A percentile compares a stretch with the other conserved stretches of the same genome.
Conservation (phyloP, 2,113 vertebrate genomes). For the Ctenodactylus gundi region DNA sequence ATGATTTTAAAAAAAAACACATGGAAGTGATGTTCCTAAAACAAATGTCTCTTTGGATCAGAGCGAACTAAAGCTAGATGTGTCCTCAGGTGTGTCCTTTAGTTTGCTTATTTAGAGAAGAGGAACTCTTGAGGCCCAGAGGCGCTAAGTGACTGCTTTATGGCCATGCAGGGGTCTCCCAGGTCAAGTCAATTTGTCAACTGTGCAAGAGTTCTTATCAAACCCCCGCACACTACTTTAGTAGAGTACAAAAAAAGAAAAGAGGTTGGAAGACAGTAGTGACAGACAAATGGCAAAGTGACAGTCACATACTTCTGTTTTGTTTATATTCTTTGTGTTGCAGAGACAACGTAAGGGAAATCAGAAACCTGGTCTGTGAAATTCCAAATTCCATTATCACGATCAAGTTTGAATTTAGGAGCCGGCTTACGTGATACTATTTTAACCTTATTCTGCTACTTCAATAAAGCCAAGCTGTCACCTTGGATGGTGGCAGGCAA, state of each 20-base stretch:
- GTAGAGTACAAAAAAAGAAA: neutral
- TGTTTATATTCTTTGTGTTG: neutral
- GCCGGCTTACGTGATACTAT: neutral
- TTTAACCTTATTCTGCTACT: conserved; percentile 47
- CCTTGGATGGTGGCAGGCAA: conserved; percentile 66
- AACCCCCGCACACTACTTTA: conserved; percentile 51
- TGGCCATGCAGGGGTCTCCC: neutral
- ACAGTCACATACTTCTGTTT: neutral
- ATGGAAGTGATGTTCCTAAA: conserved; percentile 46
- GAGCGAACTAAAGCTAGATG: conserved; percentile 24
- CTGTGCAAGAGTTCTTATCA: conserved; percentile 69
- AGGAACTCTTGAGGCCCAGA: neutral
- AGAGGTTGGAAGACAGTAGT: neutral
- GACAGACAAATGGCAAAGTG: neutral
- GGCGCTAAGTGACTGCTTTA: neutral
- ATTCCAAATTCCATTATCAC: conserved; percentile 14
- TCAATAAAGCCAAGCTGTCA: conserved; percentile 69
- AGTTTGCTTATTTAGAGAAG: neutral
- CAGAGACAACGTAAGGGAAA: conserved; percentile 43
- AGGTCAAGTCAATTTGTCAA: conserved; percentile 55
- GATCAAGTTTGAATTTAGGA: neutral
- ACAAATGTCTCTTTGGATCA: conserved; percentile 56
- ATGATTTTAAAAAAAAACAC: conserved; percentile 63
- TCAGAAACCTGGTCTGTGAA: conserved; percentile 36
- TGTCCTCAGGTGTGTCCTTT: neutral